Percentiles rank a stretch among this genome's conserved stretches.
These are phyloP conservation scores for Athene cunicularia DNA, from an alignment of 2,113 vertebrate species.

Conservation along the genomic window DNA sequence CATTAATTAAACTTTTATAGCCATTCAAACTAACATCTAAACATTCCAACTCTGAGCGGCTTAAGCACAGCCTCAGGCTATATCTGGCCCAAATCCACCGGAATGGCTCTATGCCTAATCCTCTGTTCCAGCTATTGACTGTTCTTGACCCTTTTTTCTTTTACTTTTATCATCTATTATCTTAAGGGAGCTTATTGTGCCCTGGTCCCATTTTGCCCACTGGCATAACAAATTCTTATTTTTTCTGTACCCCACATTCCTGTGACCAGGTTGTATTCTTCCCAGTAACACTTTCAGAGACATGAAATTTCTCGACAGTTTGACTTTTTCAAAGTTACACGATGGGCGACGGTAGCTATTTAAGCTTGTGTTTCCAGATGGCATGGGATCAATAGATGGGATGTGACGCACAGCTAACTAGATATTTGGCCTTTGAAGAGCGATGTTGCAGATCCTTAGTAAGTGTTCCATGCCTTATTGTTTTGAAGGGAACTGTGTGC, in stretches of 20 bases:
- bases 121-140: constrained; percentile 63
- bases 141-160: constrained; percentile 62
- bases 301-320: not conserved
- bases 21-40: constrained; percentile 51
- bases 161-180: constrained; percentile 52
- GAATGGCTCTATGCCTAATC: constrained; percentile 46
- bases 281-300: not conserved
- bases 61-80: constrained; percentile 47
- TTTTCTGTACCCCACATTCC: not conserved
- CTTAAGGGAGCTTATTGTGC: not conserved
- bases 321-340: not conserved
- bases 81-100: constrained; percentile 57
- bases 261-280: not conserved
- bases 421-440: not conserved
- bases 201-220: constrained; percentile 2
- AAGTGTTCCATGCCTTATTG: not conserved
- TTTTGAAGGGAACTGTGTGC: not conserved
- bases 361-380: constrained; percentile 32
- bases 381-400: constrained; percentile 35
- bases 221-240: not conserved
- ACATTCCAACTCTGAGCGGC: constrained; percentile 24
- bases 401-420: constrained; percentile 17
- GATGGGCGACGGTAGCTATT: not conserved
- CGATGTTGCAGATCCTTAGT: not conserved
- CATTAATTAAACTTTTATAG: constrained; percentile 62